These are phyloP conservation scores for Misgurnus mizolepis DNA, from an alignment of 2,113 vertebrate species.

Conservation along the genomic window DNA sequence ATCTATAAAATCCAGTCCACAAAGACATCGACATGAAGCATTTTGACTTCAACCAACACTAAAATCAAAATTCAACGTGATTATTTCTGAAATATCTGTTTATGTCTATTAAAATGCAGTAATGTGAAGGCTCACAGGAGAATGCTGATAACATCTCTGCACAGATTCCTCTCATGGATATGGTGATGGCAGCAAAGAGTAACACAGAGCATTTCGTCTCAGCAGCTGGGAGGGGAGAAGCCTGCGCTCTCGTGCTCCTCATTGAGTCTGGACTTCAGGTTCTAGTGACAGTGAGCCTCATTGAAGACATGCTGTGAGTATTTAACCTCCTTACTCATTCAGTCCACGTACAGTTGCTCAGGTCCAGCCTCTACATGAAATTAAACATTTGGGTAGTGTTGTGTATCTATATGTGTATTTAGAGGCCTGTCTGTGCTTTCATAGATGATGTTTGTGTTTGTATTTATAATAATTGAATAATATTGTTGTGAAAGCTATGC, in stretches of 20 bases:
- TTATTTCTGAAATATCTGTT: constrained; percentile 1
- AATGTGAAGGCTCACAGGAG: background rate
- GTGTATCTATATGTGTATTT: constrained; percentile 4
- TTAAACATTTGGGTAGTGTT: background rate
- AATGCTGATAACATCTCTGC: constrained; percentile 41
- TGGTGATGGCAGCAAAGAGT: constrained; percentile 53
- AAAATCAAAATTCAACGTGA: background rate
- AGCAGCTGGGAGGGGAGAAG: constrained; percentile 63
- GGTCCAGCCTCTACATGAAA: constrained; percentile 7
- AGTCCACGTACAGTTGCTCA: constrained; percentile 1
- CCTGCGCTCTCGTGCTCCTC: constrained; percentile 29
- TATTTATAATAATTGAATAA: background rate
- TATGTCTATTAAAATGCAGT: background rate
- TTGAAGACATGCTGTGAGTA: constrained; percentile 50
- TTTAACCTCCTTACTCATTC: constrained; percentile 42
- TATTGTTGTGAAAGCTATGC: background rate
- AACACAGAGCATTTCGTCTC: constrained; percentile 20
- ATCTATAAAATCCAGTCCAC: background rate
- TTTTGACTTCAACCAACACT: background rate
- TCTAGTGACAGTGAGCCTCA: constrained; percentile 54
- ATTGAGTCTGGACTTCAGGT: constrained; percentile 47
- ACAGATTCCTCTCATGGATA: constrained; percentile 41
- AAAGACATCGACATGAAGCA: background rate
- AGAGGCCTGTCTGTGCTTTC: constrained; percentile 47
- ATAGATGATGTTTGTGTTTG: background rate